Percentiles rank a stretch among this genome's conserved stretches.
Conservation (phyloP, 2,113 vertebrate species). For the Lepisosteus osseus region DNA sequence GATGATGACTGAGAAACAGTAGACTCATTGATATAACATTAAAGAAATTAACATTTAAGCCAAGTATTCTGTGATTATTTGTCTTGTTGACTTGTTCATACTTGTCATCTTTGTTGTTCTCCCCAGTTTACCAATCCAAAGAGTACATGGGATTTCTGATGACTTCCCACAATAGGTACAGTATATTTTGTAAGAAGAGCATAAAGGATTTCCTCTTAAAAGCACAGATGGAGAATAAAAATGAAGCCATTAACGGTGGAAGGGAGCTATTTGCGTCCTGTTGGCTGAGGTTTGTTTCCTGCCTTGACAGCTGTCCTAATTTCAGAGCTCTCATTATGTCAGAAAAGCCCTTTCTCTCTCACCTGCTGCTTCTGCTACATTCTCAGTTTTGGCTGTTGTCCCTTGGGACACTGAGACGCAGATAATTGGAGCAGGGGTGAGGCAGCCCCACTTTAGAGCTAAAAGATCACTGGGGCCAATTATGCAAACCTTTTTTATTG, state of each 20-base stretch:
- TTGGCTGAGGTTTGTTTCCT: not conserved
- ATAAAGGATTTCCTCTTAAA: not conserved
- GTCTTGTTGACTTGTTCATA: no score
- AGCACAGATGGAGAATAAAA: not conserved
- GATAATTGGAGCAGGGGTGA: slow-evolving; percentile 1
- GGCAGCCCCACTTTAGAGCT: not conserved
- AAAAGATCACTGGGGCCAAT: not conserved
- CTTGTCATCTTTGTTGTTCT: no score
- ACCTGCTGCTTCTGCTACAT: not conserved
- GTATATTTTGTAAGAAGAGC: not conserved
- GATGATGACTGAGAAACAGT: no score
- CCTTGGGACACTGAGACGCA: not conserved
- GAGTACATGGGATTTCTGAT: no score
- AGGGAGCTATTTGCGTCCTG: not conserved
- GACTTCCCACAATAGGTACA: no score
- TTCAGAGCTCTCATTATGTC: slow-evolving; percentile 4
- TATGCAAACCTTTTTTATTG: not conserved
- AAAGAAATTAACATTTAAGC: no score
- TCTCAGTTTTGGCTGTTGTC: not conserved
- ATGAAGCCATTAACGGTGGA: not conserved
- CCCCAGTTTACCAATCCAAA: no score
- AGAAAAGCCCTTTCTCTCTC: slow-evolving; percentile 3
- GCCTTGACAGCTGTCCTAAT: slow-evolving; percentile 1
- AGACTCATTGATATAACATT: no score
- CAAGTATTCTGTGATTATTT: no score